Base-by-base conservation (phyloP, 2,113 vertebrate genomes). In the Pipa parva region DNA sequence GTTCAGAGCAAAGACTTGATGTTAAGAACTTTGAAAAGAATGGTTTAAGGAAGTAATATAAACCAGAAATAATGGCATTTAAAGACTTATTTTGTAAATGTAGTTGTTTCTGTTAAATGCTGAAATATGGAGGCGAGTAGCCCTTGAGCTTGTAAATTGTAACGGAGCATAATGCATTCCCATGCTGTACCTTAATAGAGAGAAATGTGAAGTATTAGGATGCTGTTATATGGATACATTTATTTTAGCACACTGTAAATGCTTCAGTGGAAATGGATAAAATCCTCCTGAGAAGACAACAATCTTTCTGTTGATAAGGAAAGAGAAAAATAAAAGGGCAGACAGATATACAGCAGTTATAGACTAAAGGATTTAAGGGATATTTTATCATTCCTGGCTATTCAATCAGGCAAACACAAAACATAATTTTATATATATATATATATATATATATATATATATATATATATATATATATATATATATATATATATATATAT, bases 281-380 rank as follows among this genome's bases (percentile, higher is more conserved):
- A 22, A 65, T 65, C 25, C 63, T 21, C 54, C 51, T 18, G 63
- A 46, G 63, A 46, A 33, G 5, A 11, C 7, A n/a, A 36, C 28
- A 61, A 61, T 61, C 57, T 33, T 58, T 25, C 18, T 24, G 33
- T 31, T 29, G 8, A 31, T 13, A 37, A n/a, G 21, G 15, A 45
- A 69, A 61, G 11, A 39, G 65, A 52, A 51, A 11, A 31, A 59
- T 46, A 28, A 68, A 18, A 51, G 46, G 33, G 33, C 33, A 10
- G 15, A 36, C 33, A 13, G 33, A 42, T 15, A 1, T 1, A 15
- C 39, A 42, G 17, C 39, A 54, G 48, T 39, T 48, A 52, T 18
- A 60, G 46, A 69, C 39, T 33, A 28, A 60, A 7, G 65, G 57
- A 60, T 69, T 69, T 60, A 36, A 18, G 28, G 42, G 39, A 31